Evolutionary conservation across 2,113 vertebrate genomes (phyloP).

Genomic region (Thamnophis sirtalis): DNA sequence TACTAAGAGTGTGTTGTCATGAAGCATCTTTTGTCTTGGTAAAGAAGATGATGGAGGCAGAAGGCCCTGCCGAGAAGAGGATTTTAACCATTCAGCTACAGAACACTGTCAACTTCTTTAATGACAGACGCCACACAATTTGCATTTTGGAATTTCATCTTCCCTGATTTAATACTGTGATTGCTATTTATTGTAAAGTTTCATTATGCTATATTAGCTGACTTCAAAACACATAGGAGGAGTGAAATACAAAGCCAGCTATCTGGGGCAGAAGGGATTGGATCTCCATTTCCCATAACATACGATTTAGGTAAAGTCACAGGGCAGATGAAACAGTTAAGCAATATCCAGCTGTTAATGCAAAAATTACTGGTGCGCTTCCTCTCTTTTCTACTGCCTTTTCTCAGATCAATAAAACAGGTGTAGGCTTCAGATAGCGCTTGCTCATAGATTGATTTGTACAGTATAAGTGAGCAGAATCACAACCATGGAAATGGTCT

Average conservation of each 20-base stretch:
- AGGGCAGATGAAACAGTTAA: neutral
- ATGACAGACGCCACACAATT: neutral
- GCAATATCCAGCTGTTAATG: neutral
- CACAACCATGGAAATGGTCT: neutral
- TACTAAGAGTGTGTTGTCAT: neutral
- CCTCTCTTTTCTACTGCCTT: neutral
- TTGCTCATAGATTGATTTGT: neutral
- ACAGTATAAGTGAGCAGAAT: neutral
- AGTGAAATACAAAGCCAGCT: neutral
- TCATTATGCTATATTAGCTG: neutral
- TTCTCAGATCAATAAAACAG: neutral
- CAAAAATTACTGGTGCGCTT: neutral
- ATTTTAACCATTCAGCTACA: neutral
- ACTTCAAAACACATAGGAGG: neutral
- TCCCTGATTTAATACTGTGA: neutral
- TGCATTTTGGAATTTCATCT: neutral
- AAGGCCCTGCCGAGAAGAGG: neutral
- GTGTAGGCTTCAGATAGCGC: neutral
- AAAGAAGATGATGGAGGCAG: neutral
- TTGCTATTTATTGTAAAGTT: neutral
- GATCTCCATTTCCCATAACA: neutral
- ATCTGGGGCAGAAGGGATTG: neutral
- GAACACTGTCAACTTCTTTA: neutral
- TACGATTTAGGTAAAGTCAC: neutral
- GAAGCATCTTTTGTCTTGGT: conserved; percentile 6